phyloP scores from a whole-genome alignment of 2,113 vertebrate species.

The Cyphomyrus discorhynchus region DNA sequence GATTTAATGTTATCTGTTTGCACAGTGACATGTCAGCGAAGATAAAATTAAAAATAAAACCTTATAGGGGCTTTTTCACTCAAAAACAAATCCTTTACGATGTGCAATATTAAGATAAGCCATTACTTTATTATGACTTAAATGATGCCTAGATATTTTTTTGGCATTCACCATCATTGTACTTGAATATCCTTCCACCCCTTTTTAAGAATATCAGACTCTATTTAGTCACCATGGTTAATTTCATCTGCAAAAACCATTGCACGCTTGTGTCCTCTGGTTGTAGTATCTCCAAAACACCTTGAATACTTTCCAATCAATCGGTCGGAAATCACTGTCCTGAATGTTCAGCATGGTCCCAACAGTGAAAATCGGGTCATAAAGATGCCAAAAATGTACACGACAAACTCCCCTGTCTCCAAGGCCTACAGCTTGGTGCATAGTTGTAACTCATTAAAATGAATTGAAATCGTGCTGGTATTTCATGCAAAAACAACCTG shows the following conservation, averaged over 20 bases:
- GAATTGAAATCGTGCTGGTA: background rate
- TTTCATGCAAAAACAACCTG: background rate
- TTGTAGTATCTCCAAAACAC: background rate
- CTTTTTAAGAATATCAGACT: background rate
- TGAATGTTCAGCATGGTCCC: background rate
- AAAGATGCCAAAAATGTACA: background rate
- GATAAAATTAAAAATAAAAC: background rate
- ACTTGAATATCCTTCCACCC: background rate
- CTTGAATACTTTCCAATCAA: background rate
- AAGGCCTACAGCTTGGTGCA: background rate
- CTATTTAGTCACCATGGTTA: background rate
- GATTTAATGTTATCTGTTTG: background rate
- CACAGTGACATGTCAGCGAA: background rate
- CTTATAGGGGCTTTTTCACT: background rate
- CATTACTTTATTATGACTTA: background rate
- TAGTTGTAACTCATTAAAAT: background rate
- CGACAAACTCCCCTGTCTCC: background rate
- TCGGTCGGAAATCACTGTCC: background rate
- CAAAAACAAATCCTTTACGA: background rate
- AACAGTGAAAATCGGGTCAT: background rate
- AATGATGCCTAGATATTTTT: background rate
- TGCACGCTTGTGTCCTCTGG: background rate
- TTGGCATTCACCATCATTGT: background rate
- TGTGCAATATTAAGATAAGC: background rate
- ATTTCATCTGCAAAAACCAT: background rate